Base-by-base conservation (phyloP, 2,888 invertebrate species). In the Heteromyza rotundicornis region DNA sequence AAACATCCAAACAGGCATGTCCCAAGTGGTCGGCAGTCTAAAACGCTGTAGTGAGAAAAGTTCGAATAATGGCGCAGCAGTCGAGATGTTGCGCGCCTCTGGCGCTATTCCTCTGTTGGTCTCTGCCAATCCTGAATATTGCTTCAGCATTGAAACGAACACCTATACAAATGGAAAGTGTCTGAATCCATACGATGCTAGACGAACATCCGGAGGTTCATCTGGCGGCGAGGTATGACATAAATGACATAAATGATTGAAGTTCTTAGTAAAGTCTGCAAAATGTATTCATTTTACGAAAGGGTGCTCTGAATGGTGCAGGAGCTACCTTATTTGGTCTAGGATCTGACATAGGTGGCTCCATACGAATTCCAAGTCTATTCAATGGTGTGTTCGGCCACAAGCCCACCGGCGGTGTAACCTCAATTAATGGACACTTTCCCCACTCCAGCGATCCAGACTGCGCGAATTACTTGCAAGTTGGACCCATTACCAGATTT, bases 161-260 rank as follows among this genome's bases (percentile, higher is more conserved):
- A 96, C 94, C 80, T 86, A 89, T 56, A 84, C 94, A 1, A 88
- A 89, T 36, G 96, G 96, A 0, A 84, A 88, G 40, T 92, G 94
- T 0, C 86, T 86, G 67, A 97, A 97, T 84, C 95, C 97, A 0
- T 94, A 95, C 79, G 89, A 94, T 75, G 85, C 88, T 1, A 86
- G 86, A 0, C 86, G 89, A 70, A 92, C 89, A 0, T 85, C 90
- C 0, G 96, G 95, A 0, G 96, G 96, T 2, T 96, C 95, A 27
- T 95, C 95, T 1, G 96, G 96, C 35, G 93, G 92, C 10, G 94
- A 94, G 86, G 93, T 91, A n/a, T n/a, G n/a, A n/a, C n/a, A n/a
- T n/a, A 74, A 56, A 35, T 55, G 1, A 3, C 17, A 14, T 5
- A 12, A 53, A 32, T 47, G 14, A 1, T 27, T 14, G 23, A 35